Conservation (phyloP, 2,888 invertebrate genomes). For the Torymus aiolomorphi region DNA sequence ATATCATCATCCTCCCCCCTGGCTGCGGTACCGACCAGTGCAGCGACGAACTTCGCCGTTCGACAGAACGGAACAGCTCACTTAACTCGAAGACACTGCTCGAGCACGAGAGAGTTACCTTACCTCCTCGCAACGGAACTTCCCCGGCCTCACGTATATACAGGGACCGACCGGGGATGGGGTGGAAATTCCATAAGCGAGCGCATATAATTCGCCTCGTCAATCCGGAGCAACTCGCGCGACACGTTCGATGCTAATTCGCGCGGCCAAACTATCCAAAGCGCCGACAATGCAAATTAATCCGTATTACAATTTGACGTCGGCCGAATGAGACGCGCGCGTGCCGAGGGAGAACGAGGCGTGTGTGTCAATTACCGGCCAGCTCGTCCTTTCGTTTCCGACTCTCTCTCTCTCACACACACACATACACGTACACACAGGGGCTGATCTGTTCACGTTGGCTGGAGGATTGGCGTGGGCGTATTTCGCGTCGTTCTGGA, state of each 20-base stretch:
- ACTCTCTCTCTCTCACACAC: not conserved
- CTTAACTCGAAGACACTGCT: too few relatives aligned
- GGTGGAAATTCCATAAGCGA: too few relatives aligned
- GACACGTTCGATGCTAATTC: constrained; percentile 52
- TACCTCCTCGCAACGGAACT: too few relatives aligned
- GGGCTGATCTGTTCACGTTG: not conserved
- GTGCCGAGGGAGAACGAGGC: constrained; percentile 22
- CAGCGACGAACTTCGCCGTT: not conserved
- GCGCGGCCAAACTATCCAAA: constrained; percentile 43
- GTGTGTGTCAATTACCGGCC: constrained; percentile 54
- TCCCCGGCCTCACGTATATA: too few relatives aligned
- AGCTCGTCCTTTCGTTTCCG: constrained; percentile 46
- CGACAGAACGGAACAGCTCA: not conserved
- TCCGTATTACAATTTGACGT: constrained; percentile 58
- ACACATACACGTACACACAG: not conserved
- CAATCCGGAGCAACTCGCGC: not conserved
- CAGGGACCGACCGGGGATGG: too few relatives aligned
- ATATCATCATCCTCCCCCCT: too few relatives aligned
- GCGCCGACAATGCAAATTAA: constrained; percentile 65
- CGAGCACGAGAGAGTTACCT: too few relatives aligned
- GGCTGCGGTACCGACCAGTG: not conserved
- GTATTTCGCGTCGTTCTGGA: not conserved
- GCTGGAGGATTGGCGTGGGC: not conserved
- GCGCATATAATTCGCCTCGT: constrained; percentile 1
- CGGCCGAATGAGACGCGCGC: constrained; percentile 9